Conservation (phyloP, 2,888 invertebrate genomes). For the Hermodice carunculata region DNA sequence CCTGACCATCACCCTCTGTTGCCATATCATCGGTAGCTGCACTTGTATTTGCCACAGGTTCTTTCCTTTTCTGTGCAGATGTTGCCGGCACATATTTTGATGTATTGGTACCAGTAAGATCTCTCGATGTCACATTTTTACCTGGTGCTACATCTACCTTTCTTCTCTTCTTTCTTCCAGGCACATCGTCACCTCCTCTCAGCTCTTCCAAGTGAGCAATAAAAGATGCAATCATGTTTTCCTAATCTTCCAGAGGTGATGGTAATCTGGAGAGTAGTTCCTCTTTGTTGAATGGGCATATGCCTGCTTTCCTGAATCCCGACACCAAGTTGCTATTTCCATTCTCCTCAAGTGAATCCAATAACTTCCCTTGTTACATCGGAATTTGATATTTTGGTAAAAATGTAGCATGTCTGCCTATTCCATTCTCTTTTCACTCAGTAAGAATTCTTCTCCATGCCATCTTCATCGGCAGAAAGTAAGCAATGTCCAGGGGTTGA, state of each 20-base stretch:
- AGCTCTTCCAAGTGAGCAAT: not conserved
- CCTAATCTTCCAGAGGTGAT: not conserved
- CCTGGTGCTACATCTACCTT: not conserved
- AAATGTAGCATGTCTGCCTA: not conserved
- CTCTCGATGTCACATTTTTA: not conserved
- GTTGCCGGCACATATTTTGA: no score
- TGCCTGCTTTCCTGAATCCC: constrained; percentile 4
- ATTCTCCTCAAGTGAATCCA: not conserved
- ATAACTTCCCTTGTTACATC: not conserved
- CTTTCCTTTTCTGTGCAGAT: no score
- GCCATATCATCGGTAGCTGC: no score
- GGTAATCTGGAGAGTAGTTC: not conserved
- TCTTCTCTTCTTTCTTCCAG: no score
- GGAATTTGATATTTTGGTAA: constrained; percentile 3
- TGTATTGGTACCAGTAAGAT: no score
- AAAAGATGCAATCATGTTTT: not conserved
- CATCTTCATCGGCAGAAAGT: constrained; percentile 36
- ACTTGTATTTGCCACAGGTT: no score
- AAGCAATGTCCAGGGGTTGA: constrained; percentile 42
- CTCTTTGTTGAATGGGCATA: not conserved
- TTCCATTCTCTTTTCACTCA: not conserved
- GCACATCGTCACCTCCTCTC: not conserved
- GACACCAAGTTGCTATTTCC: not conserved
- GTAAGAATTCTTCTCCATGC: constrained; percentile 28
- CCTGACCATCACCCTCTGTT: no score